phyloP scores from a whole-genome alignment of 2,888 invertebrate species.

The Xiphydria camelus region DNA sequence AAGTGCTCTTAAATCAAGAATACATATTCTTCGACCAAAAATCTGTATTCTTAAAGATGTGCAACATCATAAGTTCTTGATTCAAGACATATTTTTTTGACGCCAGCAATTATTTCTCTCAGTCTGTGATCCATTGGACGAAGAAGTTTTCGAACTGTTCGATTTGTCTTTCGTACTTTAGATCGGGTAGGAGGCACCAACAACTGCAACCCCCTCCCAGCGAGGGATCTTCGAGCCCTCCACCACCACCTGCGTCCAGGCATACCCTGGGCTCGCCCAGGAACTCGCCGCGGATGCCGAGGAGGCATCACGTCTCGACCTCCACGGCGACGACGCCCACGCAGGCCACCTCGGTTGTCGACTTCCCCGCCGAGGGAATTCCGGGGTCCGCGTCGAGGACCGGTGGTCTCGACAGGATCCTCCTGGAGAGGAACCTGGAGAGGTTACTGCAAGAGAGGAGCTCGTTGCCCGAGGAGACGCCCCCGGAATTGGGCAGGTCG shows the following conservation, averaged over 20 bases:
- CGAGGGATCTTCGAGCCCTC: slow-evolving; percentile 60
- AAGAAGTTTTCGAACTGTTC: too few relatives aligned
- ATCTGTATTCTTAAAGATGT: not conserved
- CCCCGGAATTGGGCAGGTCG: slow-evolving; percentile 50
- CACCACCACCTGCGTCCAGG: slow-evolving; percentile 60
- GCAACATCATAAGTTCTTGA: too few relatives aligned
- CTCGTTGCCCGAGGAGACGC: slow-evolving; percentile 46
- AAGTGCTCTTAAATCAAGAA: not conserved
- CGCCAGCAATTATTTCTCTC: too few relatives aligned
- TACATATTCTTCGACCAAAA: too few relatives aligned
- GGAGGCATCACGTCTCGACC: slow-evolving; percentile 47
- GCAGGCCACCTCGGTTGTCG: slow-evolving; percentile 32
- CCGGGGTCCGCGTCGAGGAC: slow-evolving; percentile 37
- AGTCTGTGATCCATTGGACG: too few relatives aligned
- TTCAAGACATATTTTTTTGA: too few relatives aligned
- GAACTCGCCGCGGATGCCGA: slow-evolving; percentile 61
- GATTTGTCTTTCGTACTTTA: slow-evolving; percentile 4
- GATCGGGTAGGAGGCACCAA: slow-evolving; percentile 25
- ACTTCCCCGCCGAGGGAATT: slow-evolving; percentile 16
- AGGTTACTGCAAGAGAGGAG: slow-evolving; percentile 62
- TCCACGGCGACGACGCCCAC: slow-evolving; percentile 52
- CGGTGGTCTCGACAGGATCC: slow-evolving; percentile 68
- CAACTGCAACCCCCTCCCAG: slow-evolving; percentile 61
- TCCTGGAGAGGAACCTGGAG: slow-evolving; percentile 71
- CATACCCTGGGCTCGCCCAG: slow-evolving; percentile 55